Evolutionary conservation across 2,113 vertebrate genomes (phyloP).

Genomic region (Piaya cayana): DNA sequence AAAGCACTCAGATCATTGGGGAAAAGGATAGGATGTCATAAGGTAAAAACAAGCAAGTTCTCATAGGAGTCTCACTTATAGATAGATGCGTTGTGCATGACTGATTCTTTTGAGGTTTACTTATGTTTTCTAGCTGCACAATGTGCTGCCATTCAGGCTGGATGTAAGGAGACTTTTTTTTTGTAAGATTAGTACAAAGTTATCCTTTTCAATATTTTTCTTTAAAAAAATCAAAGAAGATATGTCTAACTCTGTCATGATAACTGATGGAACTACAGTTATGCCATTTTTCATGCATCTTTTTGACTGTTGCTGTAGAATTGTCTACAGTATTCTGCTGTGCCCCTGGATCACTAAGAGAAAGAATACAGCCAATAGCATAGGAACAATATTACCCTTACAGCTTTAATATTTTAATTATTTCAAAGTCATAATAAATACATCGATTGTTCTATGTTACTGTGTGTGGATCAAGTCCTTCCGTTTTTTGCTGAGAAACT

Average conservation of each 20-base stretch:
- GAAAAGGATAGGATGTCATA: neutral
- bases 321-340: neutral
- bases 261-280: neutral
- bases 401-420: neutral
- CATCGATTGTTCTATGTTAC: neutral
- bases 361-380: neutral
- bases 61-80: neutral
- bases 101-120: conserved; percentile 3
- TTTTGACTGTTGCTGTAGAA: neutral
- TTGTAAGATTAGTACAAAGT: neutral
- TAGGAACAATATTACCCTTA: neutral
- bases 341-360: neutral
- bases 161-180: neutral
- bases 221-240: neutral
- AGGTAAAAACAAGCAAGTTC: neutral
- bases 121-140: neutral
- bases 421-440: neutral
- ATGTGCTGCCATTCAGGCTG: neutral
- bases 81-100: neutral
- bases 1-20: conserved; percentile 18
- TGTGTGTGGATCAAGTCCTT: neutral
- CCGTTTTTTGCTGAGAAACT: neutral
- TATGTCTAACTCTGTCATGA: neutral
- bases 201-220: neutral
- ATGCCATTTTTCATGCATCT: neutral